These are phyloP conservation scores for Actinia equina DNA, from an alignment of 64 coral and sea anemone genomes.

Conservation along the genomic window DNA sequence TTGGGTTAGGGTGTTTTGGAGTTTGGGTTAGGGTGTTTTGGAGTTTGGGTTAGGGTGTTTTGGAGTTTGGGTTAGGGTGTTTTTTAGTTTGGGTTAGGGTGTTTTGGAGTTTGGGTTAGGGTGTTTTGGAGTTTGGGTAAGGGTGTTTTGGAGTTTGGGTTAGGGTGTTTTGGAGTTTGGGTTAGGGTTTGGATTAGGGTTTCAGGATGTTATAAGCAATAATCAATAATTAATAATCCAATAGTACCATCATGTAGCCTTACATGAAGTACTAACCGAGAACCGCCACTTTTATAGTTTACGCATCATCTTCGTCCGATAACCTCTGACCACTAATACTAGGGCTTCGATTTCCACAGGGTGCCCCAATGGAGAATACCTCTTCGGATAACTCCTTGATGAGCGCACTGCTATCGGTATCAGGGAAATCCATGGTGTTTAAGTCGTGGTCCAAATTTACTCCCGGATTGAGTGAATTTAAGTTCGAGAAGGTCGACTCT, in stretches of 20 bases:
- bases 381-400: constrained; percentile 96
- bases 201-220: too few species aligned
- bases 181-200: too few species aligned
- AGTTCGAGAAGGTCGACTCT: constrained; percentile 1
- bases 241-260: not conserved
- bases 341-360: constrained; percentile 16
- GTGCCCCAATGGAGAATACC: constrained; percentile 79
- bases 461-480: constrained; percentile 24
- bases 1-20: too few species aligned
- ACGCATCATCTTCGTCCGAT: constrained; percentile 48
- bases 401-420: constrained; percentile 87
- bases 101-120: too few species aligned
- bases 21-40: too few species aligned
- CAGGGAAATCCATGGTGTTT: constrained; percentile 89
- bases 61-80: too few species aligned
- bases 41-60: too few species aligned
- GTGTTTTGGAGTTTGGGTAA: too few species aligned
- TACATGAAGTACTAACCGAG: too few species aligned
- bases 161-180: too few species aligned
- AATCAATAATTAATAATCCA: not conserved
- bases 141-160: too few species aligned
- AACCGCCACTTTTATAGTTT: not conserved
- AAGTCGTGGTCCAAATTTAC: constrained; percentile 67
- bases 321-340: constrained; percentile 39
- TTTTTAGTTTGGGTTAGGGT: too few species aligned